phyloP scores from a whole-genome alignment of 2,797 vertebrate genomes.

The Lutjanus campechanus region DNA sequence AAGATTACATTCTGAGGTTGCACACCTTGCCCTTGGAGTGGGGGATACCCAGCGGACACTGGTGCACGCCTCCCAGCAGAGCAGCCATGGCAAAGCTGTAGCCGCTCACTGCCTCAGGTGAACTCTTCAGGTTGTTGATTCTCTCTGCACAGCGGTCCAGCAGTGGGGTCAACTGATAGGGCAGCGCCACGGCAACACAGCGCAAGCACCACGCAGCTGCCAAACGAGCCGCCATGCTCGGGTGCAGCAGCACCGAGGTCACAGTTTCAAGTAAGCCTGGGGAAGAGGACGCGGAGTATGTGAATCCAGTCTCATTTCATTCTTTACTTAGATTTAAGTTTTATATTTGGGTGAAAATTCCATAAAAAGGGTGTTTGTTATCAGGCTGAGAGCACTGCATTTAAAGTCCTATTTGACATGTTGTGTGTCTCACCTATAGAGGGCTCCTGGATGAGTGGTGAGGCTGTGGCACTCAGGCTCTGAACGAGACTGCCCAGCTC shows the following conservation, averaged over 20 bases:
- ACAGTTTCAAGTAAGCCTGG: constrained; percentile 96
- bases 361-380: too few relatives aligned
- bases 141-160: constrained; percentile 96
- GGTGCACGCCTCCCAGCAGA: constrained; percentile 95
- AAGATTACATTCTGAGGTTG: constrained; percentile 2
- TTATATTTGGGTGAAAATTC: not conserved
- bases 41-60: constrained; percentile 96
- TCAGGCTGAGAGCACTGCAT: not conserved
- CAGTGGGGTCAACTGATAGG: constrained; percentile 95
- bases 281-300: not conserved
- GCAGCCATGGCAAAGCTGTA: constrained; percentile 99
- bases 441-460: constrained; percentile 97
- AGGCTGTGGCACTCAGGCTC: constrained; percentile 95
- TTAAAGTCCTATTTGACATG: not conserved
- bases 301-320: not conserved
- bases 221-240: constrained; percentile 97
- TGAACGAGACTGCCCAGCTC: constrained; percentile 97
- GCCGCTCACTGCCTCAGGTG: constrained; percentile 97
- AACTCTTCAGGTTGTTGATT: constrained; percentile 97
- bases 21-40: constrained; percentile 98
- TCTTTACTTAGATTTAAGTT: not conserved
- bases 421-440: constrained; percentile 89
- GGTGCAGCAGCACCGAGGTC: constrained; percentile 96
- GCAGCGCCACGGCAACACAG: constrained; percentile 95
- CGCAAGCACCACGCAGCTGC: constrained; percentile 97